Evolutionary conservation across 2,797 vertebrate species (phyloP), one percentile per base, ranked within the genome.

Genomic region (Hyperoplus immaculatus): DNA sequence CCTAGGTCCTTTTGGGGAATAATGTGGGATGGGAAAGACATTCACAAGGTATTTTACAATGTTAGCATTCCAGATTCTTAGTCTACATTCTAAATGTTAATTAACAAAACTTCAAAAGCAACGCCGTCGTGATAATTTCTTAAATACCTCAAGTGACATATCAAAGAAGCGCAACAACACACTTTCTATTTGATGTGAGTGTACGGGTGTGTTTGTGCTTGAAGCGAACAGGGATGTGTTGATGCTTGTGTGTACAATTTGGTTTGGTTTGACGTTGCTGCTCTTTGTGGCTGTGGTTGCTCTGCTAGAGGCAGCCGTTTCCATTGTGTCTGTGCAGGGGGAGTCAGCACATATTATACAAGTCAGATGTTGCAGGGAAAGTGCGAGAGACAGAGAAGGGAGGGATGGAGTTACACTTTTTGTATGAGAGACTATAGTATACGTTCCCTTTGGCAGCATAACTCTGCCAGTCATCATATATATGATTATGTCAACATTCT

Each of bases 291-390:
- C 54, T 10, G 59, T 7, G 14, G 46, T 57, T 29, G 0, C 75
- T 83, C 55, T 87, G 87, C 86, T 75, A 39, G 77, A 89, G 83
- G 74, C 85, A 89, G 90, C 85, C 46, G 3, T 86, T 92, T 88
- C 78, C 77, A 87, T 91, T 93, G 88, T 91, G 79, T 68, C 18
- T 67, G 36, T 90, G 62, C 29, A 29, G 0, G 21, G 53, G 58
- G 75, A 90, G 89, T 92, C 91, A 90, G 87, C 90, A 89, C 87
- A 90, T 88, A 85, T 81, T 69, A 80, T 71, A 72, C 69, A 68
- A 67, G 73, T 89, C 80, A 77, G 78, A 83, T 84, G 77, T 75
- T 75, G 60, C 59, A 89, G 64, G 74, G 80, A 90, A 76, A 77
- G 78, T 65, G 58, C 58, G 15, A 77, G 85, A 83, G 76, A 54